Percentiles rank a stretch among this genome's conserved stretches.
Evolutionary conservation across 2,888 invertebrate species (phyloP).

Genomic region (Drosophila flavopinicola): DNA sequence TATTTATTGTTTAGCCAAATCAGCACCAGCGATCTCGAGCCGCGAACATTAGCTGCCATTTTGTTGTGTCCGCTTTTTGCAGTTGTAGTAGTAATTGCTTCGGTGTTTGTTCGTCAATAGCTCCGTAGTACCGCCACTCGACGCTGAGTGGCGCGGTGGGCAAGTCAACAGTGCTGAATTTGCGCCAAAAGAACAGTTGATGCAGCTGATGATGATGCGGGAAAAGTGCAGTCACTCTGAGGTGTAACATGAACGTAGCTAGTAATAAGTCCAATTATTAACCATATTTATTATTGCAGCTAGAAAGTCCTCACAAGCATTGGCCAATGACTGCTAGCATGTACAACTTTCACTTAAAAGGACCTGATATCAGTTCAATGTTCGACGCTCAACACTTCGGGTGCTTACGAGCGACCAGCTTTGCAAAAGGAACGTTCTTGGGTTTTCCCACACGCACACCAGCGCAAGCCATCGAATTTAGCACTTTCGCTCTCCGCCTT

Average conservation of each 20-base stretch:
- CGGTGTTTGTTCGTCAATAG: constrained; percentile 21
- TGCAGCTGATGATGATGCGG: too few species aligned
- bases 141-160: constrained; percentile 60
- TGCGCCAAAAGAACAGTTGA: constrained; percentile 47
- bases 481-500: constrained; percentile 60
- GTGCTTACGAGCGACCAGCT: constrained; percentile 4
- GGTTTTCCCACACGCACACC: constrained; percentile 61
- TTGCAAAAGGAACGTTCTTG: constrained; percentile 39
- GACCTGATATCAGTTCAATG: constrained; percentile 23
- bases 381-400: constrained; percentile 13
- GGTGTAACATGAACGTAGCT: constrained; percentile 1
- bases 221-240: background rate
- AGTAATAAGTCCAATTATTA: constrained; percentile 1
- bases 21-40: constrained; percentile 62
- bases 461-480: constrained; percentile 19
- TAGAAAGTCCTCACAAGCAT: background rate
- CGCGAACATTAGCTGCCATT: constrained; percentile 69
- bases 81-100: constrained; percentile 18
- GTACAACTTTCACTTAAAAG: constrained; percentile 26
- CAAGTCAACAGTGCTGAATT: constrained; percentile 20
- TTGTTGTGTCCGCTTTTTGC: constrained; percentile 32
- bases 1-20: constrained; percentile 75
- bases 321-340: background rate
- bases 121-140: constrained; percentile 52
- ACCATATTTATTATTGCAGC: background rate